phyloP scores from a whole-genome alignment of 2,797 vertebrate genomes.

The Falco naumanni region DNA sequence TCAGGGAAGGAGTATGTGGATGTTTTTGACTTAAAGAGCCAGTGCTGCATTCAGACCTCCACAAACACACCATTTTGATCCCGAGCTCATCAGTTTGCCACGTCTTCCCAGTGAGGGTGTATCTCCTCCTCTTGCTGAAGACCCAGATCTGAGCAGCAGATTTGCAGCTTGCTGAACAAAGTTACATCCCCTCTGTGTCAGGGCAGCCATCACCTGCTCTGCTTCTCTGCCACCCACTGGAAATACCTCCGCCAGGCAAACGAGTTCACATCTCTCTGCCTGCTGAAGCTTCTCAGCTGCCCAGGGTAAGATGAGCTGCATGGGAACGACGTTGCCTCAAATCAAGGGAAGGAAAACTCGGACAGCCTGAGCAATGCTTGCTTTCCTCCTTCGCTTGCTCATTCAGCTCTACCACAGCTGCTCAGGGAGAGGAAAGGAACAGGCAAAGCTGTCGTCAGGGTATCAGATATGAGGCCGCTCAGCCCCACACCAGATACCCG shows the following conservation, averaged over 20 bases:
- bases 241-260: not conserved
- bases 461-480: not conserved
- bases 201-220: not conserved
- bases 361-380: not conserved
- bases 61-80: not conserved
- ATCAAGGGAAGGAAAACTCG: not conserved
- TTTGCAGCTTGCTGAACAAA: not conserved
- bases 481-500: rapidly evolving
- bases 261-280: not conserved
- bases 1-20: slow-evolving; percentile 27
- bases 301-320: not conserved
- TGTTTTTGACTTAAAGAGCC: slow-evolving; percentile 58
- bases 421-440: not conserved
- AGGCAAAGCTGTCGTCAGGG: not conserved
- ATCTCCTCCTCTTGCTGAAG: not conserved
- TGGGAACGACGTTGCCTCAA: not conserved
- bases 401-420: not conserved
- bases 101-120: not conserved
- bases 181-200: not conserved
- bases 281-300: not conserved
- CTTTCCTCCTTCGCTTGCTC: not conserved
- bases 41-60: not conserved
- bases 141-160: not conserved
- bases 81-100: not conserved
- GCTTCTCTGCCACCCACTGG: not conserved